These are phyloP conservation scores for Lutraria rhynchaena DNA, from an alignment of 1,140 invertebrate genomes.

Conservation along the genomic window DNA sequence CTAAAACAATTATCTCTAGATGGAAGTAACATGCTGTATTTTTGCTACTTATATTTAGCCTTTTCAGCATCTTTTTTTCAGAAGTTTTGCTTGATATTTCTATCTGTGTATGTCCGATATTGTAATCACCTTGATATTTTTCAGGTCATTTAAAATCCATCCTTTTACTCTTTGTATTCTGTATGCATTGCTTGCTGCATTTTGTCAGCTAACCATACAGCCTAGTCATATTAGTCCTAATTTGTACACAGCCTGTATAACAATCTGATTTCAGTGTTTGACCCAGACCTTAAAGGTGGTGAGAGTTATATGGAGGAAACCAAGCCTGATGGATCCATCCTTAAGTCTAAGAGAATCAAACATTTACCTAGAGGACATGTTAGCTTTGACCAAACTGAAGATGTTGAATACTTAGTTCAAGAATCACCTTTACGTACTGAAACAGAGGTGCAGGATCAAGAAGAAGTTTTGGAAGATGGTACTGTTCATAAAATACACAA, in stretches of 20 bases:
- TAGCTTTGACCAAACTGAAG: slow-evolving; percentile 42
- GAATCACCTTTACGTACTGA: slow-evolving; percentile 68
- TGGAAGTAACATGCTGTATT: too few species aligned
- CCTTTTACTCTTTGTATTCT: slow-evolving; percentile 1
- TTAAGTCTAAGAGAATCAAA: slow-evolving; percentile 63
- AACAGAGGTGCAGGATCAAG: slow-evolving; percentile 70
- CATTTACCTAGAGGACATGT: slow-evolving; percentile 29
- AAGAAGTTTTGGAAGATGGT: slow-evolving; percentile 77
- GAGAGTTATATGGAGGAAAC: slow-evolving; percentile 70
- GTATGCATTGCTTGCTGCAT: slow-evolving; percentile 36
- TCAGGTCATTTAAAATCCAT: neutral
- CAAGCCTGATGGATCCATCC: slow-evolving; percentile 74
- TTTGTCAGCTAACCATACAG: slow-evolving; percentile 31
- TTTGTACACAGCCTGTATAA: slow-evolving; percentile 9
- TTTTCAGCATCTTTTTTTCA: too few species aligned
- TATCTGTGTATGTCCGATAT: too few species aligned
- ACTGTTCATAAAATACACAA: slow-evolving; percentile 72
- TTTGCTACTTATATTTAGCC: too few species aligned
- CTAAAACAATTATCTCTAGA: too few species aligned
- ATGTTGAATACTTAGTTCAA: slow-evolving; percentile 58
- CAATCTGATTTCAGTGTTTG: slow-evolving; percentile 75
- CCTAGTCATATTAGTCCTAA: slow-evolving; percentile 8
- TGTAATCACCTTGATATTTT: too few species aligned
- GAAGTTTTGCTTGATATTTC: too few species aligned
- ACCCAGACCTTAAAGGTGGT: slow-evolving; percentile 60